phyloP scores from a whole-genome alignment of 2,113 vertebrate genomes.

The Fregata magnificens region DNA sequence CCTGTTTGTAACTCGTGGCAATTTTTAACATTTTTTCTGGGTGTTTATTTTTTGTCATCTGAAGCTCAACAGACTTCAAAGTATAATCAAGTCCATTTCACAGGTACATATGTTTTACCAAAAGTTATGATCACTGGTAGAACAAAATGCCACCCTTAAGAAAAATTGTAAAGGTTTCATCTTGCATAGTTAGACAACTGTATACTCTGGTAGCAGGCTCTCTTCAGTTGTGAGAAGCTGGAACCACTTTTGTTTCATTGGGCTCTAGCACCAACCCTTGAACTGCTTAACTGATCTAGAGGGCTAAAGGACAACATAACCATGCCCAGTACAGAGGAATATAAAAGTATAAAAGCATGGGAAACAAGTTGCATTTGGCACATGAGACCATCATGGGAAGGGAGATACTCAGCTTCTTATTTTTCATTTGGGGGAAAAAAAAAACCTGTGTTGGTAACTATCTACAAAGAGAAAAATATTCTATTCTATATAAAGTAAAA shows the following conservation, averaged over 20 bases:
- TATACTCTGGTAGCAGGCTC: not conserved
- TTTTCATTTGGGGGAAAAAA: not conserved
- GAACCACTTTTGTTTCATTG: not conserved
- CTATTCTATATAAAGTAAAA: not conserved
- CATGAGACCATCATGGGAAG: not conserved
- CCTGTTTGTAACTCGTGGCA: not conserved
- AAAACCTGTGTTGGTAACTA: not conserved
- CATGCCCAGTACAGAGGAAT: not conserved
- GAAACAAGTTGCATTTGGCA: not conserved
- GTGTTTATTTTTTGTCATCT: not conserved
- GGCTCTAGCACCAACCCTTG: not conserved
- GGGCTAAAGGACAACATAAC: not conserved
- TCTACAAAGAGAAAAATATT: not conserved
- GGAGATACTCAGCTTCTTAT: not conserved
- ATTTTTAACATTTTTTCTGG: not conserved
- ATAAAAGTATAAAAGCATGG: not conserved
- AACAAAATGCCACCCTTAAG: not conserved
- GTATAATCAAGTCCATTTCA: not conserved
- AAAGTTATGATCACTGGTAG: not conserved
- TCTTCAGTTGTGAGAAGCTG: not conserved
- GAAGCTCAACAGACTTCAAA: not conserved
- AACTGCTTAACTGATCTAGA: not conserved
- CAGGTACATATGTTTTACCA: not conserved
- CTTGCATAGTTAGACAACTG: not conserved
- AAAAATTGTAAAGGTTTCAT: not conserved